These are phyloP conservation scores for Hippocampus barbouri DNA, from an alignment of 2,113 vertebrate genomes.

Conservation along the genomic window DNA sequence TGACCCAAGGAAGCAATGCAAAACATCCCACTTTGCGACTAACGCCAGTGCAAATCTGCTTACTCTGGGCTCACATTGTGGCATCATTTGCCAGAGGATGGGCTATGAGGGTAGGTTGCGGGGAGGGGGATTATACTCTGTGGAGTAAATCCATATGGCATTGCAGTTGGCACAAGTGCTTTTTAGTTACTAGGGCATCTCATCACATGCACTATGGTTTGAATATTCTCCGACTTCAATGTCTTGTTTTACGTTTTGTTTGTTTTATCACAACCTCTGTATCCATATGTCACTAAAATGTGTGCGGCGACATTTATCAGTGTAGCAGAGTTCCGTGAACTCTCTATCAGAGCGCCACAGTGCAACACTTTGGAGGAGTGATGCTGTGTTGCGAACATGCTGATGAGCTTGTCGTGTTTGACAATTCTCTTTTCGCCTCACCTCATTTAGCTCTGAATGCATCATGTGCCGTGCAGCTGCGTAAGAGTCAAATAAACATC, in stretches of 20 bases:
- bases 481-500: constrained; percentile 52
- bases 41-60: constrained; percentile 61
- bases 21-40: constrained; percentile 37
- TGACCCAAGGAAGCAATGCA: constrained; percentile 25
- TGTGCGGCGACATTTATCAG: constrained; percentile 32
- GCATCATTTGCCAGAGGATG: constrained; percentile 36
- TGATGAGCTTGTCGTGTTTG: constrained; percentile 31
- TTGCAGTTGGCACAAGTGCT: constrained; percentile 62
- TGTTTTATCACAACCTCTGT: not conserved
- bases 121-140: constrained; percentile 26
- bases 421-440: constrained; percentile 10
- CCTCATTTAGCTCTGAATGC: constrained; percentile 28
- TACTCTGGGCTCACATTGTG: constrained; percentile 46
- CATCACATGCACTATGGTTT: constrained; percentile 35
- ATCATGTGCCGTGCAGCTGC: constrained; percentile 29
- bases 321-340: constrained; percentile 27
- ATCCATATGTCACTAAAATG: constrained; percentile 23
- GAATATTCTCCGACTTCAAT: not conserved
- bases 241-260: not conserved
- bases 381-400: constrained; percentile 18
- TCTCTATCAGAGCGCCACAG: constrained; percentile 13
- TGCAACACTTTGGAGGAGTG: constrained; percentile 27
- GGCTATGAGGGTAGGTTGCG: constrained; percentile 13
- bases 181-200: constrained; percentile 43
- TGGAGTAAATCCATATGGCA: constrained; percentile 69